A percentile compares a stretch with the other conserved stretches of the same genome.
phyloP scores from a whole-genome alignment of 2,888 invertebrate species.

The Brenthis ino region DNA sequence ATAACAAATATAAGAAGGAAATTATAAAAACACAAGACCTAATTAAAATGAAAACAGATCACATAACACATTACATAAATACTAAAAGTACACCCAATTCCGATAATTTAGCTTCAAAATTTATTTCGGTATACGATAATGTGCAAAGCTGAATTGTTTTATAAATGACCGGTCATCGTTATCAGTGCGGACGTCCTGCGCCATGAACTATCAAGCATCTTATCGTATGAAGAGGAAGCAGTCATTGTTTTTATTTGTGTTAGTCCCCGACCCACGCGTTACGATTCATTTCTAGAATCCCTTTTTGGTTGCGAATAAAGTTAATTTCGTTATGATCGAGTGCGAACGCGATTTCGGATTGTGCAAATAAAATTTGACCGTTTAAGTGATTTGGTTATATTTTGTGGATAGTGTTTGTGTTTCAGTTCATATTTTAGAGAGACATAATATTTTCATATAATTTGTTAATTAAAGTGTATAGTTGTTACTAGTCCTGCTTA shows the following conservation, averaged over 20 bases:
- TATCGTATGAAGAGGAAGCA: slow-evolving; percentile 75
- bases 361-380: not conserved
- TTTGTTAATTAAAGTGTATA: no score
- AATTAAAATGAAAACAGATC: not conserved
- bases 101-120: slow-evolving; percentile 18
- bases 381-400: slow-evolving; percentile 25
- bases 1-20: no score
- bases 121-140: slow-evolving; percentile 21
- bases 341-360: slow-evolving; percentile 49
- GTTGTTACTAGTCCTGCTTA: no score
- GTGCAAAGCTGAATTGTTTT: slow-evolving; percentile 43
- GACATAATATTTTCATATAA: no score
- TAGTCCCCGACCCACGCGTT: slow-evolving; percentile 60
- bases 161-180: slow-evolving; percentile 67
- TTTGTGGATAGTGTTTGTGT: not conserved
- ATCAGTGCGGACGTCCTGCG: slow-evolving; percentile 76
- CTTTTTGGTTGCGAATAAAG: slow-evolving; percentile 53
- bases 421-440: not conserved
- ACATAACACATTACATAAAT: slow-evolving; percentile 3
- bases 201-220: slow-evolving; percentile 47
- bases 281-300: slow-evolving; percentile 58
- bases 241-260: slow-evolving; percentile 72
- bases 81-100: not conserved
- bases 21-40: not conserved
- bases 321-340: slow-evolving; percentile 40